Base-by-base conservation (phyloP, 2,888 invertebrate species). In the Myopa tessellatipennis region DNA sequence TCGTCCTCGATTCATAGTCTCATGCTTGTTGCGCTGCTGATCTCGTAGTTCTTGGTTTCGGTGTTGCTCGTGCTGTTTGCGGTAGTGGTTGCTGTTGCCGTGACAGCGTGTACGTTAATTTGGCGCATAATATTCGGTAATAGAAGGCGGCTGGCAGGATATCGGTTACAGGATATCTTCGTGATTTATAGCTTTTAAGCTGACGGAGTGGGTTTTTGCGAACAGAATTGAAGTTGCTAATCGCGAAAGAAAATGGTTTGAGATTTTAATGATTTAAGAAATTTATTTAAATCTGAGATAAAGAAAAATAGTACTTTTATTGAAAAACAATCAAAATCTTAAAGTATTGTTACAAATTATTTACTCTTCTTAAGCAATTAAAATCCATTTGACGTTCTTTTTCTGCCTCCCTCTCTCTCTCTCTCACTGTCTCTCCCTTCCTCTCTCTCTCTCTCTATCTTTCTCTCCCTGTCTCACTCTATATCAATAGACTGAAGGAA, bases 91-190 rank as follows among this genome's bases (percentile, higher is more conserved):
- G 69, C 14, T 52, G 18, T 36, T 70, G 70, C 34, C 38, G 12
- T 40, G 67, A 36, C 75, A 71, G 60, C 74, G 69, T 76, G 50
- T 45, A 50, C 76, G 76, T 76, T 76, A 63, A 74, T 74, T 74
- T 74, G 55, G 55, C 67, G 67, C 65, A 55, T 67, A 74, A 74
- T 74, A 65, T 67, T 74, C 26, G 67, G 67, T 67, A 74, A 67
- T 74, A 74, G 58, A 52, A 67, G 74, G 0, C 50, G 14, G 52
- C 40, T 74, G 55, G 26, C n/a, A 40, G 40, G 67, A 74, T 67
- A 74, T 67, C 74, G 50, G 45, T 34, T 52, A 12, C 34, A 50
- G 26, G 55, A 50, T 16, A 26, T 4, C 52, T 18, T 45, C 18
- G 4, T 70, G 70, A 50, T 52, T 70, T 26, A 50, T 70, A 50